phyloP scores from a whole-genome alignment of 2,113 vertebrate species.

The Odontophorus gujanensis region DNA sequence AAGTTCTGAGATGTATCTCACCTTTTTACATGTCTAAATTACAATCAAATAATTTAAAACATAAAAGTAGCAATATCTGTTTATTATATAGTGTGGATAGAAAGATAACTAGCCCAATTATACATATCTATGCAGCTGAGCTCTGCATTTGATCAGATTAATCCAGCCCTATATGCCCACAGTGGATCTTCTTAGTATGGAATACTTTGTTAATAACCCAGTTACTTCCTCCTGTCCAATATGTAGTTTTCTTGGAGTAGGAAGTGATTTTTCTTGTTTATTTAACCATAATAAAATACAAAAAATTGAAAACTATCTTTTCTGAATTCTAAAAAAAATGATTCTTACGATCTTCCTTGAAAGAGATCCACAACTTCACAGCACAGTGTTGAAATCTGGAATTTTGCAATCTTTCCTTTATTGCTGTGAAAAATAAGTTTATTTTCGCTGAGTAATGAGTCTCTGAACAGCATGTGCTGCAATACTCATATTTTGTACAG shows the following conservation, averaged over 20 bases:
- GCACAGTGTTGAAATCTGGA: constrained; percentile 5
- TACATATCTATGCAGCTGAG: neutral
- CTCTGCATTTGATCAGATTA: neutral
- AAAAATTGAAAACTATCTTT: neutral
- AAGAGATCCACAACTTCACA: neutral
- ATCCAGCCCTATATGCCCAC: neutral
- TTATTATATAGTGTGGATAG: neutral
- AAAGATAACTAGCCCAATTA: neutral
- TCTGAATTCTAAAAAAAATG: neutral
- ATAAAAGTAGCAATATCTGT: neutral
- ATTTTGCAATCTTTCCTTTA: constrained; percentile 1
- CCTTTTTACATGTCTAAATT: neutral
- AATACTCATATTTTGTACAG: neutral
- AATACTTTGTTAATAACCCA: neutral
- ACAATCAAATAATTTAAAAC: rapidly evolving
- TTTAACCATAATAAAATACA: neutral
- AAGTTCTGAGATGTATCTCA: neutral
- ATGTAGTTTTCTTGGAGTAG: neutral
- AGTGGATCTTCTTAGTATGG: neutral
- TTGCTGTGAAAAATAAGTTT: neutral
- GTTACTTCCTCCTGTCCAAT: neutral
- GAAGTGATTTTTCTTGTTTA: neutral
- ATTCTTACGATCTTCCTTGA: neutral
- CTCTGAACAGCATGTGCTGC: neutral
- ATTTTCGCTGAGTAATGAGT: neutral